A percentile compares a stretch with the other conserved stretches of the same genome.
phyloP scores from a whole-genome alignment of 2,113 vertebrate species.

The Phocoena sinus region DNA sequence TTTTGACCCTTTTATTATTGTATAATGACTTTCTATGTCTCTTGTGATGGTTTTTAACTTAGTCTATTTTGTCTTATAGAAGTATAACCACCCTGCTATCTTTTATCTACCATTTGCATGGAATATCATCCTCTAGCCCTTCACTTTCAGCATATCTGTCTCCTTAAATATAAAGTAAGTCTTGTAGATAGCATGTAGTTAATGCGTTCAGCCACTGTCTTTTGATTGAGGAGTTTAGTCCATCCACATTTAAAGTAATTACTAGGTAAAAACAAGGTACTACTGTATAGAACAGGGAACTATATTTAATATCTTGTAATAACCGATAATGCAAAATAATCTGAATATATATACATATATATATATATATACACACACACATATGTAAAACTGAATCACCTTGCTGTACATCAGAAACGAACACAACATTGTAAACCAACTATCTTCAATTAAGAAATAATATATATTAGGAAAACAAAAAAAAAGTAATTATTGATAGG shows the following conservation, averaged over 20 bases:
- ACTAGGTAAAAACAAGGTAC: not conserved
- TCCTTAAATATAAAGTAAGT: not conserved
- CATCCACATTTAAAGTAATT: not conserved
- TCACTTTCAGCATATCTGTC: not conserved
- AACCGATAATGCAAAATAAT: too few relatives aligned
- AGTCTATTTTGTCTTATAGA: not conserved
- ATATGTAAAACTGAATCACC: too few relatives aligned
- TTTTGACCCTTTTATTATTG: not conserved
- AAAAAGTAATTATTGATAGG: not conserved
- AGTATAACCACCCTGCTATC: not conserved
- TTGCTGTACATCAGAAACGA: too few relatives aligned
- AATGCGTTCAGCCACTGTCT: not conserved
- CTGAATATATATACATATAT: too few relatives aligned
- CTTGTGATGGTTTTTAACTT: not conserved
- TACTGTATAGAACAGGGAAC: too few relatives aligned
- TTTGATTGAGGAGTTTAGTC: not conserved
- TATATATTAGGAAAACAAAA: too few relatives aligned
- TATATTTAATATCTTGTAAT: too few relatives aligned
- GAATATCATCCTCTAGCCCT: not conserved
- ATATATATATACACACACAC: too few relatives aligned
- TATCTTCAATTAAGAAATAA: too few relatives aligned
- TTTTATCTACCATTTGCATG: not conserved
- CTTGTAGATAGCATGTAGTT: not conserved
- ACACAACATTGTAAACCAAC: too few relatives aligned
- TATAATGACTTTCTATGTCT: not conserved